These are phyloP conservation scores for Promerops cafer DNA, from an alignment of 2,113 vertebrate genomes.

Conservation along the genomic window DNA sequence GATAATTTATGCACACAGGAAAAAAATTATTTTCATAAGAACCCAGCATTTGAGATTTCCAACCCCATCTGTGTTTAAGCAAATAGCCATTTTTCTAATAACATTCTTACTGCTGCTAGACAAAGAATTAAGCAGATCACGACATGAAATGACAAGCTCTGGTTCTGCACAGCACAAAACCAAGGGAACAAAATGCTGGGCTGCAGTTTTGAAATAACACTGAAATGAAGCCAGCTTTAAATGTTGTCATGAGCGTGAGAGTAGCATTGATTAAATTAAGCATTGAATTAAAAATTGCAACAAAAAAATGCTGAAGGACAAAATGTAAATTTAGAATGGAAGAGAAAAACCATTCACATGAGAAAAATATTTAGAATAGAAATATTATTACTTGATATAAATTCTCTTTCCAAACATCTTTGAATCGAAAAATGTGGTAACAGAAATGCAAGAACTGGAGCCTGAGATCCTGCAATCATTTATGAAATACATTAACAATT, in stretches of 20 bases:
- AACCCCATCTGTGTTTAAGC: background rate
- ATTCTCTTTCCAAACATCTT: background rate
- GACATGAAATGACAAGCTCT: background rate
- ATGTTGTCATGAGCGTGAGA: background rate
- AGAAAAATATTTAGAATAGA: background rate
- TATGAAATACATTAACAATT: constrained; percentile 6
- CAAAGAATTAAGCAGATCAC: constrained; percentile 18
- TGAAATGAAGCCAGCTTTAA: background rate
- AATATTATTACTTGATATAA: background rate
- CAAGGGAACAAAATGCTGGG: background rate
- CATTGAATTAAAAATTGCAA: background rate
- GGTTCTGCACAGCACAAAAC: background rate
- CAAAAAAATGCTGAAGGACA: background rate
- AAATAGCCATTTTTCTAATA: background rate
- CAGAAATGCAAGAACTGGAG: background rate
- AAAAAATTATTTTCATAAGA: background rate
- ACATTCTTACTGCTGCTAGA: background rate
- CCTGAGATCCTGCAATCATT: background rate
- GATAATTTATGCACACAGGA: background rate
- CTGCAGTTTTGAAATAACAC: background rate
- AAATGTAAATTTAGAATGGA: background rate
- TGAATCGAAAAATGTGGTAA: background rate
- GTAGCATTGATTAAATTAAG: background rate
- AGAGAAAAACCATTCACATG: background rate
- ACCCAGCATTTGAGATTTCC: background rate